These are phyloP conservation scores for Neodiprion fabricii DNA, from an alignment of 1,140 invertebrate genomes.

Conservation along the genomic window DNA sequence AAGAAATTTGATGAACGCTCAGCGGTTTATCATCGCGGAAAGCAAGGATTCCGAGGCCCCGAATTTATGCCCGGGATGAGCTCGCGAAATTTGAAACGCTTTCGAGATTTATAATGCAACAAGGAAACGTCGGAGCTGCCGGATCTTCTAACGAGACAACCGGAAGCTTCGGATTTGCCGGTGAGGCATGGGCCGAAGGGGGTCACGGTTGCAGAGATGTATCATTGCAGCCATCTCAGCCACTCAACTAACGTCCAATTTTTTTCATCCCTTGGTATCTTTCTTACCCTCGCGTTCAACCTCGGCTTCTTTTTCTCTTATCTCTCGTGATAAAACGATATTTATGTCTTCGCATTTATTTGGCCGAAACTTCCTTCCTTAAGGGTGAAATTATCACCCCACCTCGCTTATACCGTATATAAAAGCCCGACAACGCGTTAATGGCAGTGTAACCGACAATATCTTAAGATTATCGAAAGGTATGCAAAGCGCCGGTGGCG, in stretches of 20 bases:
- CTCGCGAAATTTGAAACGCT: not conserved
- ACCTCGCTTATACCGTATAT: not conserved
- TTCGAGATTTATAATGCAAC: not conserved
- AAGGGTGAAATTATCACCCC: not conserved
- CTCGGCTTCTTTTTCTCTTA: not conserved
- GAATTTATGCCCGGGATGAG: not conserved
- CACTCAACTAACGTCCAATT: not conserved
- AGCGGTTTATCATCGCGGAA: too few relatives aligned
- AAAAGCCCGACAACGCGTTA: not conserved
- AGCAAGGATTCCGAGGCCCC: too few relatives aligned
- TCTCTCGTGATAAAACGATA: not conserved
- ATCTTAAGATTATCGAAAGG: not conserved
- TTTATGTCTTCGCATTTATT: not conserved
- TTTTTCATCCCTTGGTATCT: not conserved
- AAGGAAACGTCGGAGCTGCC: not conserved
- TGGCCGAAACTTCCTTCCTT: not conserved
- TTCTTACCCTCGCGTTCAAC: not conserved
- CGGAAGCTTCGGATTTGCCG: not conserved
- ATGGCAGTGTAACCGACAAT: not conserved
- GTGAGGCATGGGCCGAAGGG: too few relatives aligned
- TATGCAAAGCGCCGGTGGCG: not conserved
- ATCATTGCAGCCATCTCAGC: not conserved
- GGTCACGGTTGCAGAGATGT: not conserved
- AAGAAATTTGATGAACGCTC: too few relatives aligned
- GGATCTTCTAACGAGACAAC: constrained; percentile 1